These are phyloP conservation scores for Aspidapion aeneum DNA, from an alignment of 2,888 invertebrate species.

Conservation along the genomic window DNA sequence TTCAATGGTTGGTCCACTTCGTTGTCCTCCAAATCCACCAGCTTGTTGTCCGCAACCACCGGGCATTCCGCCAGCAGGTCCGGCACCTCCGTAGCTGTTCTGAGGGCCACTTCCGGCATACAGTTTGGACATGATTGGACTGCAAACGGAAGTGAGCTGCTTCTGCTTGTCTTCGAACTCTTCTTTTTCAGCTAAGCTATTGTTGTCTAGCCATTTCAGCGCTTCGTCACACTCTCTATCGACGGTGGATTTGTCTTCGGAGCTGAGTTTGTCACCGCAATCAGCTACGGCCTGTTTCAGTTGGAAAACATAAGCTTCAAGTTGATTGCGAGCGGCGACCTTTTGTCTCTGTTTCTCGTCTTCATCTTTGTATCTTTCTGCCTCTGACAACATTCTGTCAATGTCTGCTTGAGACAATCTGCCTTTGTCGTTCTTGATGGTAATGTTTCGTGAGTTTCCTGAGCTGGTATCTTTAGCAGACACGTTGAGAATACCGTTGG, in stretches of 20 bases:
- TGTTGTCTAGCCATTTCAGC: constrained; percentile 65
- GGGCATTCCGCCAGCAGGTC: constrained; percentile 31
- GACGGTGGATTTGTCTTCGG: constrained; percentile 60
- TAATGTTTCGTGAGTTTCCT: constrained; percentile 68
- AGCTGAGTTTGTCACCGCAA: constrained; percentile 58
- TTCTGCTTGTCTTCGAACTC: constrained; percentile 62
- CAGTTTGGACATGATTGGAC: constrained; percentile 60
- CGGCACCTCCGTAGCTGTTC: constrained; percentile 10
- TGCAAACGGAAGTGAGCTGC: constrained; percentile 47
- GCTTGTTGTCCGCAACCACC: constrained; percentile 15
- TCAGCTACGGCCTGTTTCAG: constrained; percentile 65
- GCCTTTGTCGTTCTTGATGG: constrained; percentile 62
- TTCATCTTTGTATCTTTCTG: constrained; percentile 22
- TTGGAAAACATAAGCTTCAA: constrained; percentile 67
- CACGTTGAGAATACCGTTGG: constrained; percentile 65
- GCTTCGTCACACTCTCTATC: constrained; percentile 54
- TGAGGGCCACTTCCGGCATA: constrained; percentile 35
- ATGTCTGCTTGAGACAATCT: constrained; percentile 24
- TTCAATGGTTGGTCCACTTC: constrained; percentile 15
- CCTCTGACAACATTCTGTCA: constrained; percentile 22
- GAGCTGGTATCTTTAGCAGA: constrained; percentile 57
- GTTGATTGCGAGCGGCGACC: constrained; percentile 65
- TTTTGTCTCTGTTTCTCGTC: constrained; percentile 66
- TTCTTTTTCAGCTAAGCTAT: constrained; percentile 62
- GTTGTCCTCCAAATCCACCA: constrained; percentile 8